Conservation (phyloP, 2,113 vertebrate species). For the Gambusia affinis region DNA sequence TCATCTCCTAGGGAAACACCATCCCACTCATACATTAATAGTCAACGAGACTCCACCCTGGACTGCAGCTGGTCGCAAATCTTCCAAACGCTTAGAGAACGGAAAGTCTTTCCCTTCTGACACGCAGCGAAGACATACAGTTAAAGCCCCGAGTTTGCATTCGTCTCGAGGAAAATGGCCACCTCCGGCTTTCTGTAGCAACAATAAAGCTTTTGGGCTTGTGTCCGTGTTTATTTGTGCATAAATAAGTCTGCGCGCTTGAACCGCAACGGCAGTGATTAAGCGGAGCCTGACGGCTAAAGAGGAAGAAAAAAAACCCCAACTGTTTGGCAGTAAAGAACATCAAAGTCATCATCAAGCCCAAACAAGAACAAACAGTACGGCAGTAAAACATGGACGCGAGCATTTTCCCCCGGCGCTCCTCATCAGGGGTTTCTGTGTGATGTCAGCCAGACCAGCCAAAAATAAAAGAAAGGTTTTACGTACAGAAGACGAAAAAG, state of each 20-base stretch:
- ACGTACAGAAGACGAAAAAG: conserved; percentile 12
- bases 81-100: conserved; percentile 16
- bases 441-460: conserved; percentile 30
- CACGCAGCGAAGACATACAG: conserved; percentile 20
- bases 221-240: conserved; percentile 27
- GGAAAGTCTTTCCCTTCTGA: conserved; percentile 9
- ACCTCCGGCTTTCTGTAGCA: conserved; percentile 28
- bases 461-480: background rate
- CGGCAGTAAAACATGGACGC: conserved; percentile 36
- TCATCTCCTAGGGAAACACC: conserved; percentile 12
- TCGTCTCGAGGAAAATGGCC: conserved; percentile 4
- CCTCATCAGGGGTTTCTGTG: conserved; percentile 26
- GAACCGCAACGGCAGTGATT: conserved; percentile 31
- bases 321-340: conserved; percentile 4
- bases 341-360: conserved; percentile 30
- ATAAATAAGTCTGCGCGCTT: conserved; percentile 8
- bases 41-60: conserved; percentile 11
- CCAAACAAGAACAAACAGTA: conserved; percentile 57
- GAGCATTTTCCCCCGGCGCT: conserved; percentile 18
- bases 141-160: conserved; percentile 13
- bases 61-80: conserved; percentile 18
- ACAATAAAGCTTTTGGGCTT: conserved; percentile 40
- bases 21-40: conserved; percentile 7
- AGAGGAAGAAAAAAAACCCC: background rate
- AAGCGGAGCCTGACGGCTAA: conserved; percentile 10